Conservation (phyloP, 2,797 vertebrate genomes). For the Yasuhikotakia modesta region DNA sequence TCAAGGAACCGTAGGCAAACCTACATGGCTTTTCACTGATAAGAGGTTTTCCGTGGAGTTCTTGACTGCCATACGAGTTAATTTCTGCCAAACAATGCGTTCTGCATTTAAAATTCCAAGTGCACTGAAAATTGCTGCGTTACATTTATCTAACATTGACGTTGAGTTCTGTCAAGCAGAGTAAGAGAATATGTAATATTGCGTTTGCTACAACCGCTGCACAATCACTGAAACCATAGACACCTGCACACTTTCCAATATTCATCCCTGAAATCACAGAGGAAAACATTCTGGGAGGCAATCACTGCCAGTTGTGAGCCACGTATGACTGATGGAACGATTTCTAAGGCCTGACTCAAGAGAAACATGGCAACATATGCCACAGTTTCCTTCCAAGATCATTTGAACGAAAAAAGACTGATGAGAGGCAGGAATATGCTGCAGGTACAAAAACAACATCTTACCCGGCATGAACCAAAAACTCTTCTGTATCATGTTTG, state of each 20-base stretch:
- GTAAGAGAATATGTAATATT: neutral
- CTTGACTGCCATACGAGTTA: slow-evolving; percentile 3
- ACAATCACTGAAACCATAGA: neutral
- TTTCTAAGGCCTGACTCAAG: slow-evolving; percentile 24
- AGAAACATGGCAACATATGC: slow-evolving; percentile 27
- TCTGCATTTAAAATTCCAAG: slow-evolving; percentile 29
- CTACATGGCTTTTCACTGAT: slow-evolving; percentile 27
- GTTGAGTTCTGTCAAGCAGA: neutral
- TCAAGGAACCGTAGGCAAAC: slow-evolving; percentile 25
- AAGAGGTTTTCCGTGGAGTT: slow-evolving; percentile 14
- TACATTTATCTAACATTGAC: slow-evolving; percentile 7
- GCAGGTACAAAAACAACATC: no score
- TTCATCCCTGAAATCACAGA: neutral
- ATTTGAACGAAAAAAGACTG: slow-evolving; percentile 24
- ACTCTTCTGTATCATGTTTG: neutral
- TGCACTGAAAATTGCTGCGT: neutral
- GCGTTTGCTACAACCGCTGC: neutral
- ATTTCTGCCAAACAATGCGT: slow-evolving; percentile 14
- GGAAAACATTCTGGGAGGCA: slow-evolving; percentile 18
- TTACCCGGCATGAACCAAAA: neutral
- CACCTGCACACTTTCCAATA: neutral
- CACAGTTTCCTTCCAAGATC: neutral
- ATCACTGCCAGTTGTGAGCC: slow-evolving; percentile 8
- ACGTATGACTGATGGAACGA: slow-evolving; percentile 2
- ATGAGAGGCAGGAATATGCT: slow-evolving; percentile 16